Conservation (phyloP, 1,140 invertebrate genomes). For the Stenopsyche tienmushanensis region DNA sequence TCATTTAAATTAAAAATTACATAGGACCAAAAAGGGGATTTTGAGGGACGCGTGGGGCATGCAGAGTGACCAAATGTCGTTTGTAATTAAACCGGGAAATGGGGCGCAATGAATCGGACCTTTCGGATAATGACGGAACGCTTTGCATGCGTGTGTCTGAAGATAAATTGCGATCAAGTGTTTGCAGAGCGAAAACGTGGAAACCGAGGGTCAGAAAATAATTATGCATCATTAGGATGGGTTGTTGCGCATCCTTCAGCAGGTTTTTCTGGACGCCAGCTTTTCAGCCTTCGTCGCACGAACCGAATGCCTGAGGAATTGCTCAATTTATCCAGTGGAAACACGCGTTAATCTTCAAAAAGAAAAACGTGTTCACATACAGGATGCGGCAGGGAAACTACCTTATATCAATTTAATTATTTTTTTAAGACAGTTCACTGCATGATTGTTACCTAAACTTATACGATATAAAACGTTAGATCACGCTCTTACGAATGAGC, state of each 20-base stretch:
- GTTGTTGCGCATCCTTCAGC: neutral
- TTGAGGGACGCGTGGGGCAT: neutral
- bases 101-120: neutral
- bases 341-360: no score
- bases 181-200: neutral
- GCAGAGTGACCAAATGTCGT: neutral
- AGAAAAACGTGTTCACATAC: no score
- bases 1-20: neutral
- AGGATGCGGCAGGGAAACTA: no score
- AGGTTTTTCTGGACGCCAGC: no score
- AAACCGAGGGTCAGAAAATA: neutral
- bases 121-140: conserved; percentile 12
- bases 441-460: no score
- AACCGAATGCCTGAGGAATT: no score
- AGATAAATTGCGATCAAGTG: neutral
- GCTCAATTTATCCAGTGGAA: no score
- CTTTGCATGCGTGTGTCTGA: neutral
- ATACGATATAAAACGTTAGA: no score
- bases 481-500: no score
- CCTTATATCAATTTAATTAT: no score
- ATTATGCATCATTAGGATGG: neutral
- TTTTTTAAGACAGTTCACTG: no score
- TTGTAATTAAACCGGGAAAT: conserved; percentile 17
- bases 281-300: no score
- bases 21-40: neutral